Evolutionary conservation across 2,113 vertebrate species (phyloP).

Genomic region (Pseudolaguvia tuberculata): DNA sequence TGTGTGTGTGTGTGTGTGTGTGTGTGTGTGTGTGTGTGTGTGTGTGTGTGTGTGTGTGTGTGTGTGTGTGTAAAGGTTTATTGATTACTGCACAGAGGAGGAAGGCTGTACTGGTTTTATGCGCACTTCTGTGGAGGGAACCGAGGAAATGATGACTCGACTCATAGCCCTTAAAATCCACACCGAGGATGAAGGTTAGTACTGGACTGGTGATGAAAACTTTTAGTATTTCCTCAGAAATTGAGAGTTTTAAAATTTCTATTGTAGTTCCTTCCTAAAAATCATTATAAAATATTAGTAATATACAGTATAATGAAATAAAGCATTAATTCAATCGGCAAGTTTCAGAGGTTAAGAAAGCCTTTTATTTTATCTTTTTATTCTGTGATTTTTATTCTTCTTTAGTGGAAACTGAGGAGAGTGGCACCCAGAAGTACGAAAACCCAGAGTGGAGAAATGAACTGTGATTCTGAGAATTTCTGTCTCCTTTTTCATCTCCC

Average conservation of each 20-base stretch:
- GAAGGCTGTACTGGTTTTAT: slow-evolving; percentile 66
- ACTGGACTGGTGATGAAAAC: not conserved
- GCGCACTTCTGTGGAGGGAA: slow-evolving; percentile 43
- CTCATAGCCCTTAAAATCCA: slow-evolving; percentile 51
- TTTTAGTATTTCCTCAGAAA: not conserved
- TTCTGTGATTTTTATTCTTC: not conserved
- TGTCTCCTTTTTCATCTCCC: not conserved
- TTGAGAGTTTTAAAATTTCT: not conserved
- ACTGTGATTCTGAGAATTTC: slow-evolving; percentile 25
- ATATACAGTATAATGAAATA: not conserved
- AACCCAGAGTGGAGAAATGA: slow-evolving; percentile 49
- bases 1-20: too few species aligned
- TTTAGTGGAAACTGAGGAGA: slow-evolving; percentile 49
- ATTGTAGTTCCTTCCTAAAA: not conserved
- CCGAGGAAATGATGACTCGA: slow-evolving; percentile 13
- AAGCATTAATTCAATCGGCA: not conserved
- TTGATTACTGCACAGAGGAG: slow-evolving; percentile 72
- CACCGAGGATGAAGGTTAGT: slow-evolving; percentile 56
- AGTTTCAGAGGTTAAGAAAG: not conserved
- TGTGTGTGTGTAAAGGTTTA: slow-evolving; percentile 66
- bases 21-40: not conserved
- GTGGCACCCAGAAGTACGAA: slow-evolving; percentile 37
- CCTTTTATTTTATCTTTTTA: not conserved
- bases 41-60: not conserved
- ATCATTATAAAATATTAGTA: not conserved